Conservation (phyloP, 2,113 vertebrate genomes). For the Phocoena sinus region DNA sequence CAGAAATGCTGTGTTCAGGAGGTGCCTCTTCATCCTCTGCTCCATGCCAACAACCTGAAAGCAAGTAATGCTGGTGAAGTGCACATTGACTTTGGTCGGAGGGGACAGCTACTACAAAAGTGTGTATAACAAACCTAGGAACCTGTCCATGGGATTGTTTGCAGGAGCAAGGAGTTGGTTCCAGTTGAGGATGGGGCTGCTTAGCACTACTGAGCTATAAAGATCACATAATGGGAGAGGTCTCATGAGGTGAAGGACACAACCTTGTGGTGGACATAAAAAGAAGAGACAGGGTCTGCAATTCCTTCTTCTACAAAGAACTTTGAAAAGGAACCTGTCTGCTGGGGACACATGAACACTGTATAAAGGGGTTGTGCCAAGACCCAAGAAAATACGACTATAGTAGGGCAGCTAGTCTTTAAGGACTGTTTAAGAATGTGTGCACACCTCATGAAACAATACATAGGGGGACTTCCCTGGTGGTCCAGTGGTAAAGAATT, state of each 20-base stretch:
- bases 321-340: background rate
- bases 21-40: background rate
- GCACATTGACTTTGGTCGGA: background rate
- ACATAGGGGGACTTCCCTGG: background rate
- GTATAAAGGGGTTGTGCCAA: background rate
- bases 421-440: background rate
- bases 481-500: too few relatives aligned
- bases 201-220: too few relatives aligned
- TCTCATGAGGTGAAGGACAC: background rate
- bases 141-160: too few relatives aligned
- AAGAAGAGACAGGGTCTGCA: background rate
- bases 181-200: background rate
- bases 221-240: background rate
- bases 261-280: background rate
- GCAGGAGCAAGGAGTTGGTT: background rate
- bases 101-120: too few relatives aligned
- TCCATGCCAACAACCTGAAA: conserved; percentile 36
- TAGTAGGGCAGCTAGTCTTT: background rate
- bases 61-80: background rate
- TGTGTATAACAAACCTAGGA: background rate
- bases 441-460: background rate
- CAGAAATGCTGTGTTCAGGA: background rate
- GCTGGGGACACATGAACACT: background rate
- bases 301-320: background rate
- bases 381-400: background rate